Evolutionary conservation across 2,888 invertebrate genomes (phyloP), one percentile per base, ranked within the genome.

Genomic region (Tanytarsus gracilentus): DNA sequence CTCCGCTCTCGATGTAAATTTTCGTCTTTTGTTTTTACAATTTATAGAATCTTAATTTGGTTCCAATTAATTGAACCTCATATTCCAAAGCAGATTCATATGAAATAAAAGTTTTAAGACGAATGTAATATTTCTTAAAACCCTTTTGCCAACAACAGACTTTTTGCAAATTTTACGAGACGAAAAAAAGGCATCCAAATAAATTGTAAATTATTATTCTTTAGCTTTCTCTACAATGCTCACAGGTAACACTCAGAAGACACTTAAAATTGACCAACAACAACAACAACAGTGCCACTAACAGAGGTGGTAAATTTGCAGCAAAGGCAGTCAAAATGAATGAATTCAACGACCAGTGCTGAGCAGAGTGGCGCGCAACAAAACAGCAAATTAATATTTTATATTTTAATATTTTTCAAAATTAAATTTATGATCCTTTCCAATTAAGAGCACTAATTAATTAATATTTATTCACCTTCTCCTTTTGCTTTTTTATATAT

Each of bases 11-110:
- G 44, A 44, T 53, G 53, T 36, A 36, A 53, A 53, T 26, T 23
- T 23, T 26, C 23, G 21, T 11, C 23, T 33, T 36, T 53, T 55
- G 29, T 39, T 16, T 55, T 25, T 21, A 36, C 36, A 44, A 30
- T 27, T 27, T 55, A 40, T 55, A 55, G 26, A 55, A 55, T 55
- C 55, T 55, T 55, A 55, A 55, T 55, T 55, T 27, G 39, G 40
- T 55, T 55, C 55, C 55, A 55, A 55, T 55, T 55, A 55, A 55
- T 55, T 55, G 55, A 55, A 55, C 55, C 55, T 33, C 49, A n/a
- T n/a, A n/a, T n/a, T n/a, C n/a, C n/a, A n/a, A n/a, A n/a, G n/a
- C n/a, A n/a, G 9, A 29, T 29, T 9, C 16, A 9, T 14, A 44
- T 7, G 16, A 5, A 14, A 9, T 18, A 11, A 16, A 3, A 44